These are phyloP conservation scores for Bombylius major DNA, from an alignment of 2,888 invertebrate genomes.

Conservation along the genomic window DNA sequence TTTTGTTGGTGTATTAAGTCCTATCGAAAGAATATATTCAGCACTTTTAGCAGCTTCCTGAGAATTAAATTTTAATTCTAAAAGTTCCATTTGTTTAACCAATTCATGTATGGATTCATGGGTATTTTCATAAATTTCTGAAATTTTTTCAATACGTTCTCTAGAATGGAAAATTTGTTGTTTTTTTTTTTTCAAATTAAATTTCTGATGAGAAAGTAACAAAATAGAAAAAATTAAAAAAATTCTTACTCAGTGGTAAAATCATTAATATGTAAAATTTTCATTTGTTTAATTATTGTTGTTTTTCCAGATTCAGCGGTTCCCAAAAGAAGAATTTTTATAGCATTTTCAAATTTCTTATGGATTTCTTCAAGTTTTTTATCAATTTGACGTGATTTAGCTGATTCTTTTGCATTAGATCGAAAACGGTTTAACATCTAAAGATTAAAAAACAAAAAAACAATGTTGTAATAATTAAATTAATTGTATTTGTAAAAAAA, in stretches of 20 bases:
- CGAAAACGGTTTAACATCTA: constrained; percentile 34
- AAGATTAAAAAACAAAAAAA: constrained; percentile 16
- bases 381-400: constrained; percentile 40
- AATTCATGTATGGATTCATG: constrained; percentile 63
- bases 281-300: constrained; percentile 79
- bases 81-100: constrained; percentile 43
- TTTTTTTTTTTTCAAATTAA: too few species aligned
- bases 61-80: constrained; percentile 41
- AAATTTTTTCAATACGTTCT: constrained; percentile 52
- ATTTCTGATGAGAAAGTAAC: neutral
- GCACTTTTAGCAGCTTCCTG: constrained; percentile 29
- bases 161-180: constrained; percentile 33
- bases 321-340: constrained; percentile 49
- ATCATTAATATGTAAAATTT: constrained; percentile 68
- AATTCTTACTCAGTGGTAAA: constrained; percentile 51
- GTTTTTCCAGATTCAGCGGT: constrained; percentile 78
- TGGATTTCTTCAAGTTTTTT: constrained; percentile 43
- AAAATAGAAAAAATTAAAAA: too few species aligned
- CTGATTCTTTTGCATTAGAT: constrained; percentile 29
- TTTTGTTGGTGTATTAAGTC: constrained; percentile 40
- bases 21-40: constrained; percentile 42
- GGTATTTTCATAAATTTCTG: constrained; percentile 56
- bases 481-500: neutral
- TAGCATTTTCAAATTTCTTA: constrained; percentile 38
- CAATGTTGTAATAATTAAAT: neutral